Base-by-base conservation (phyloP, 2,113 vertebrate genomes). In the Raja brachyura region DNA sequence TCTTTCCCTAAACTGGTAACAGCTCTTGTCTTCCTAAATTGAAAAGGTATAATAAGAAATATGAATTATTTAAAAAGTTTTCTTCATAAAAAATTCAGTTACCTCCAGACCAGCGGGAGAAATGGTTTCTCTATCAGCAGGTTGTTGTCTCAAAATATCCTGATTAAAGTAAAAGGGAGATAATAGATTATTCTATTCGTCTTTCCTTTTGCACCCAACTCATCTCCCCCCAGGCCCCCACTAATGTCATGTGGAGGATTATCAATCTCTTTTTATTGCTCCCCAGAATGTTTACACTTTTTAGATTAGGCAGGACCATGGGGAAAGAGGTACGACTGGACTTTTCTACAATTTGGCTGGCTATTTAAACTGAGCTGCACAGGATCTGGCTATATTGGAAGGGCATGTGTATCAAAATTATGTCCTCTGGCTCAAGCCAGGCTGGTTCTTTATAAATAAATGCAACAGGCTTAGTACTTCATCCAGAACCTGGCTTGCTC, bases 21-120 rank as follows among this genome's bases (percentile, higher is more conserved):
- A 2, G 3, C 28, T 86, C 1, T 14, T 86, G 56, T 86, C 28
- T 86, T 86, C 28, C 59, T 86, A 31, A 63, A 18, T 86, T 86
- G 59, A 86, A 86, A 86, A 86, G 5, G 13, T 13, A 63, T 14
- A 63, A 31, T 81, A 86, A 86, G 83, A 86, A 86, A 63, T 63
- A 13, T 86, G 5, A 63, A 63, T 86, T 86, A 86, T 31, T 86
- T 86, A 63, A 11, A 77, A 77, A 76, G 11, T 33, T 33, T 61
- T 63, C 83, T 63, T 86, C 56, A 63, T 63, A 63, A 86, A 86
- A 61, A n/a, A 86, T 86, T 86, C 61, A 63, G 81, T 20, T 59
- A n/a, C 56, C 81, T 85, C 56, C 13, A 54, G 77, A 54, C 48
- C 48, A 63, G 83, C 83, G 63, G 59, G 83, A 63, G 28, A 63